Base-by-base conservation (phyloP, 2,113 vertebrate genomes). In the Malurus elegans region DNA sequence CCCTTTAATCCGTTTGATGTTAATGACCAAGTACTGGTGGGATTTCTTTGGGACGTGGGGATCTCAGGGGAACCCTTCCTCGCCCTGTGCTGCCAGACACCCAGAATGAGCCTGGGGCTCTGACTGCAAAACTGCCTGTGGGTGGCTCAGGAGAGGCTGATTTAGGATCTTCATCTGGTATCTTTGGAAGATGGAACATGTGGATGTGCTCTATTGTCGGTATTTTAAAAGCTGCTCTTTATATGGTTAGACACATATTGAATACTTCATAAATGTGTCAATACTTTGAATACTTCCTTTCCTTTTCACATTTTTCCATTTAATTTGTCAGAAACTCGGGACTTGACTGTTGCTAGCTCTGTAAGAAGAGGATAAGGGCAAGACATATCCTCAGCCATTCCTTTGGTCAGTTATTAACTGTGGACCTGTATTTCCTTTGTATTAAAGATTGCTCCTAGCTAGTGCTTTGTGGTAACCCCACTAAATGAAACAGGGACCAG, bases 251-350 rank as follows among this genome's bases (percentile, higher is more conserved):
- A 31, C 51, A 26, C 64, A 18, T 86, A 58, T 40, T 92, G 90
- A 95, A 70, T 94, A 54, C 60, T 70, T 89, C 58, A 54, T 86
- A 87, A 94, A 94, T 81, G 51, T 1, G 8, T 79, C 74, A 88
- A 56, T 90, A 60, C 53, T 90, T 79, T 5, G 71, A 82, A 92
- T 31, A 19, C 48, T 88, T 83, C 8, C 61, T 71, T 94, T 94
- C 73, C 78, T 81, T 91, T 89, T 65, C 70, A 61, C 1, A 0
- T 79, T 84, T 80, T 86, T 54, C n/a, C 48, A 18, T 72, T 84
- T 86, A 65, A 60, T 92, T 91, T 86, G 75, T 93, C 20, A 72
- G 20, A 76, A 60, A 42, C 5, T 65, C 3, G 0, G n/a, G 67
- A 34, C n/a, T 29, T 23, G n/a, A 20, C 47, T 79, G 44, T 60